Conservation (phyloP, 92 coral and sea anemone genomes). For the Pocillopora grandis region DNA sequence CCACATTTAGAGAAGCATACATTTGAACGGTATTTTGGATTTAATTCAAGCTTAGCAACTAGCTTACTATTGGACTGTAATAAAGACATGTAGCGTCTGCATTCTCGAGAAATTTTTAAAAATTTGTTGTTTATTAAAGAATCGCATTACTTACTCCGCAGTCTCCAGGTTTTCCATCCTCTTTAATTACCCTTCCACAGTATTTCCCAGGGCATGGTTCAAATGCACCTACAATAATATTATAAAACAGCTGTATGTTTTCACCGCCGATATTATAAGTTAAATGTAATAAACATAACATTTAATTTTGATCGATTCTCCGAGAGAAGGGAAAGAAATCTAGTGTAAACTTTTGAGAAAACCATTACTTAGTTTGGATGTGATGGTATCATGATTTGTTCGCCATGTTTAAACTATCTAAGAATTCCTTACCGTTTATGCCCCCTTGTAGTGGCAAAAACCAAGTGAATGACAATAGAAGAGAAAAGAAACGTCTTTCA, state of each 20-base stretch:
- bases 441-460: constrained; percentile 4
- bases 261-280: too few relatives aligned
- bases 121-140: not conserved
- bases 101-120: not conserved
- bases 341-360: too few relatives aligned
- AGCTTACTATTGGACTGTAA: too few relatives aligned
- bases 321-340: too few relatives aligned
- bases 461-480: constrained; percentile 1
- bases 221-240: constrained; percentile 15
- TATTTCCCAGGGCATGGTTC: constrained; percentile 79
- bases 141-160: constrained; percentile 70
- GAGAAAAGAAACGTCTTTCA: not conserved
- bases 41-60: too few relatives aligned
- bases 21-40: too few relatives aligned
- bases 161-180: constrained; percentile 45
- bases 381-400: not conserved
- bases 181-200: constrained; percentile 76
- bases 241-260: not conserved
- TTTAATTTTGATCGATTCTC: too few relatives aligned
- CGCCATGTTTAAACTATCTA: too few relatives aligned
- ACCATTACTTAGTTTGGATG: not conserved
- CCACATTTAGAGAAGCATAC: too few relatives aligned
- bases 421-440: constrained; percentile 14
- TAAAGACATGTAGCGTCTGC: too few relatives aligned
- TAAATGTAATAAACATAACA: too few relatives aligned